These are phyloP conservation scores for Hydrophis major DNA, from an alignment of 2,797 vertebrate genomes.

Conservation along the genomic window DNA sequence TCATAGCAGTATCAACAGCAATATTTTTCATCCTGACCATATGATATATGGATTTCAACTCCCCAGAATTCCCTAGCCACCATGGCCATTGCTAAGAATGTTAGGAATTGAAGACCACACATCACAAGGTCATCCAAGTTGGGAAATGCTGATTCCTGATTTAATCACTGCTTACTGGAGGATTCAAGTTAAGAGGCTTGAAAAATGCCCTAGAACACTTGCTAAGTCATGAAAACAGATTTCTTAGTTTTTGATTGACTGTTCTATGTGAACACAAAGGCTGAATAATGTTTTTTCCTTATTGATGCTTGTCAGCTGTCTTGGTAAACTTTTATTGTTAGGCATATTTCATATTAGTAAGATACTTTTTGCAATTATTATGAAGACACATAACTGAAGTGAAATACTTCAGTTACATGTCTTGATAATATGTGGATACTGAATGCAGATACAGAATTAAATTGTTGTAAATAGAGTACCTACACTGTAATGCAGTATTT, in stretches of 20 bases:
- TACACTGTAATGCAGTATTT: background rate
- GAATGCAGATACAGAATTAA: background rate
- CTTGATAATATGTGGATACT: background rate
- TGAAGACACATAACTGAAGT: background rate
- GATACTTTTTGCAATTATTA: background rate
- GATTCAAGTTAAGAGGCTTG: background rate
- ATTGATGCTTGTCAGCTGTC: background rate
- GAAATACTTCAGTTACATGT: background rate
- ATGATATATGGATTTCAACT: background rate
- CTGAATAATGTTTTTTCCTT: background rate
- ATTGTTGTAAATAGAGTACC: background rate
- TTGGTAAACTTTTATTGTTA: background rate
- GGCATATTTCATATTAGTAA: background rate
- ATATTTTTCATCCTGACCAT: background rate
- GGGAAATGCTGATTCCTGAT: background rate
- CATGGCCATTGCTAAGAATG: background rate
- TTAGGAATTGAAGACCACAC: background rate
- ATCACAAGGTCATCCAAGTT: background rate
- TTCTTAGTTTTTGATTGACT: background rate
- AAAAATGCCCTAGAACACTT: background rate
- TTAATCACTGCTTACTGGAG: background rate
- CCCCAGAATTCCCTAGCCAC: background rate
- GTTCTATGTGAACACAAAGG: background rate
- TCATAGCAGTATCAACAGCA: slow-evolving; percentile 33
- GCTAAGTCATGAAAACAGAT: background rate